Evolutionary conservation across 2,113 vertebrate species (phyloP).

Genomic region (Xenopus laevis): DNA sequence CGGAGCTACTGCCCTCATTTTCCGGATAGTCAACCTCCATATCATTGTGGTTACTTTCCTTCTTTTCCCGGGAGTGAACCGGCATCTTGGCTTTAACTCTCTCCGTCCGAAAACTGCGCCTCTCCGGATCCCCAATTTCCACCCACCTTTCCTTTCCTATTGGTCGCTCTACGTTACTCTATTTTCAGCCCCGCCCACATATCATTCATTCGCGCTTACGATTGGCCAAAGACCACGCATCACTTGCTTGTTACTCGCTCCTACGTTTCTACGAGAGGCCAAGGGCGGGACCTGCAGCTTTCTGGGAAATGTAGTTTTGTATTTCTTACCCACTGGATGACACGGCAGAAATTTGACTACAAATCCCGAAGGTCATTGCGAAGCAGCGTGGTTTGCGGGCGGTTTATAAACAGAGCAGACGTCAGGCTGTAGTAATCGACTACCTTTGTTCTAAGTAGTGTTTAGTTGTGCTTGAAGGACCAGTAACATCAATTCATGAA

Average conservation of each 20-base stretch:
- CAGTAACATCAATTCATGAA: too few relatives aligned
- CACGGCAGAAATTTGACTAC: slow-evolving; percentile 49
- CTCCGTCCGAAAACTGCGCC: slow-evolving; percentile 4
- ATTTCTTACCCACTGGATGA: slow-evolving; percentile 41
- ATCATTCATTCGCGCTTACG: slow-evolving; percentile 2
- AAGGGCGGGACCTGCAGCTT: not conserved
- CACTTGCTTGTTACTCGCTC: too few relatives aligned
- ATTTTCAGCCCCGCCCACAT: slow-evolving; percentile 9
- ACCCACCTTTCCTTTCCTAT: not conserved
- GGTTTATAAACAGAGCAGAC: slow-evolving; percentile 49
- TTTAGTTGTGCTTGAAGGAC: too few relatives aligned
- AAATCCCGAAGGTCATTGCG: slow-evolving; percentile 57
- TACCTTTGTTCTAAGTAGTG: slow-evolving; percentile 10
- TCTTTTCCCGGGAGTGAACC: slow-evolving; percentile 91
- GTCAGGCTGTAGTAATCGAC: slow-evolving; percentile 40
- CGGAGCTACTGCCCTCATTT: slow-evolving; percentile 87
- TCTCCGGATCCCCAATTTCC: not conserved
- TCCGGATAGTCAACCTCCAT: slow-evolving; percentile 95
- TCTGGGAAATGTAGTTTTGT: slow-evolving; percentile 60
- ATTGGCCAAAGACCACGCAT: slow-evolving; percentile 51
- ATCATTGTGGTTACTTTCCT: slow-evolving; percentile 86
- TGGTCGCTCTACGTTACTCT: not conserved
- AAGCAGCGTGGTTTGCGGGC: slow-evolving; percentile 31
- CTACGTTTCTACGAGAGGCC: slow-evolving; percentile 8
- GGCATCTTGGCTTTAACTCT: slow-evolving; percentile 70